phyloP scores from a whole-genome alignment of 2,113 vertebrate species.

The Fukomys damarensis region DNA sequence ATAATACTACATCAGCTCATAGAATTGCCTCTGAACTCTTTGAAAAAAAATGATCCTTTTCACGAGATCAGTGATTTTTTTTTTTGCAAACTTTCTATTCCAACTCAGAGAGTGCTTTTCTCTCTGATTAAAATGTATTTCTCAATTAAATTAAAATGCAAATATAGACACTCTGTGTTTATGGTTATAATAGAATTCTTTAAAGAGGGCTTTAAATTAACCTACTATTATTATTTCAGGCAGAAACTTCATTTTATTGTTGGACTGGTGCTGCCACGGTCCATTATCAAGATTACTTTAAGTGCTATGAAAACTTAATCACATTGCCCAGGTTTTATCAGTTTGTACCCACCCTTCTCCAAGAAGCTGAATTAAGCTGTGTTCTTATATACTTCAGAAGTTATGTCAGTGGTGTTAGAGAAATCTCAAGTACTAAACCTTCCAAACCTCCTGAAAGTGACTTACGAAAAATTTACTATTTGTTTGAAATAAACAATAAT shows the following conservation, averaged over 20 bases:
- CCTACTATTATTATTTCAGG: slow-evolving; percentile 85
- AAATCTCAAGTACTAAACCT: slow-evolving; percentile 58
- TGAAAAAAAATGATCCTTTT: slow-evolving; percentile 8
- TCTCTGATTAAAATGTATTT: slow-evolving; percentile 76
- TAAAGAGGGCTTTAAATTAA: slow-evolving; percentile 85
- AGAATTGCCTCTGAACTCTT: not conserved
- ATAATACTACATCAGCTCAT: not conserved
- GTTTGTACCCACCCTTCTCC: slow-evolving; percentile 52
- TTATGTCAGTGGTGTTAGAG: not conserved
- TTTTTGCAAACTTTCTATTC: slow-evolving; percentile 54
- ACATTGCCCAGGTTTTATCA: slow-evolving; percentile 70
- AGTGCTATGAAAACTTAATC: slow-evolving; percentile 84
- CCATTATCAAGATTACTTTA: slow-evolving; percentile 86
- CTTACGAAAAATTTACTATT: not conserved
- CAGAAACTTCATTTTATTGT: slow-evolving; percentile 84
- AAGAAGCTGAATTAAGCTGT: slow-evolving; percentile 44
- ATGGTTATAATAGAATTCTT: slow-evolving; percentile 63
- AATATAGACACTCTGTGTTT: slow-evolving; percentile 79
- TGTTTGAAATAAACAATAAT: slow-evolving; percentile 33
- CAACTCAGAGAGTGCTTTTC: not conserved
- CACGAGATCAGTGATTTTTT: slow-evolving; percentile 55
- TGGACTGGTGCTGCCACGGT: slow-evolving; percentile 74
- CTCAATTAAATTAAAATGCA: slow-evolving; percentile 80
- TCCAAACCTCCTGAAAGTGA: slow-evolving; percentile 16
- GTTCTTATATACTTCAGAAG: slow-evolving; percentile 62